Evolutionary conservation across 2,888 invertebrate genomes (phyloP).

Genomic region (Anarsia innoxiella): DNA sequence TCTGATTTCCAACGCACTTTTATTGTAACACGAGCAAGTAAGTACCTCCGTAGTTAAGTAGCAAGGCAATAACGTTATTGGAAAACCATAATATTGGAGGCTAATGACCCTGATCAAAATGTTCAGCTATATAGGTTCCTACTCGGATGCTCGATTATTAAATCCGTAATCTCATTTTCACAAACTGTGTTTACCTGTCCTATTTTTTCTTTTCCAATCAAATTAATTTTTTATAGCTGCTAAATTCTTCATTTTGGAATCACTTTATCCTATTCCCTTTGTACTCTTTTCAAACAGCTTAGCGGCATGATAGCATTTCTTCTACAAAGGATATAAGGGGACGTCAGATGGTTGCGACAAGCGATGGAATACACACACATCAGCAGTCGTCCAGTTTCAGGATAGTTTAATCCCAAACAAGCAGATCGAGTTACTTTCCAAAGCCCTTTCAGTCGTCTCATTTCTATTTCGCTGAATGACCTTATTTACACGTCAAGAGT

Average conservation of each 20-base stretch:
- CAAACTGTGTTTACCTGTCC: no score
- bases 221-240: no score
- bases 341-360: constrained; percentile 4
- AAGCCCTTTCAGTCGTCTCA: constrained; percentile 16
- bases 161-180: no score
- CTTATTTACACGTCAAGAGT: neutral
- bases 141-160: no score
- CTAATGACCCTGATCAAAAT: constrained; percentile 12
- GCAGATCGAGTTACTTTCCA: constrained; percentile 40
- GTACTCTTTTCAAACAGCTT: no score
- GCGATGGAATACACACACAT: neutral
- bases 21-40: constrained; percentile 25
- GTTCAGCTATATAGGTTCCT: no score
- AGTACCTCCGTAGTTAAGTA: no score
- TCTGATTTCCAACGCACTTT: constrained; percentile 49
- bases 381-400: constrained; percentile 29
- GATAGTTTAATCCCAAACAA: constrained; percentile 45
- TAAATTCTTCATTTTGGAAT: no score
- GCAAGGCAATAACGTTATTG: constrained; percentile 24
- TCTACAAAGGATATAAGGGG: constrained; percentile 15
- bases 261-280: no score
- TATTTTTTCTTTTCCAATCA: no score
- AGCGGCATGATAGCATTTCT: constrained; percentile 13
- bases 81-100: constrained; percentile 29
- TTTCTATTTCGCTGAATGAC: neutral